A percentile compares a stretch with the other conserved stretches of the same genome.
Evolutionary conservation across 1,140 invertebrate species (phyloP).

Genomic region (Leptopilina clavipes): DNA sequence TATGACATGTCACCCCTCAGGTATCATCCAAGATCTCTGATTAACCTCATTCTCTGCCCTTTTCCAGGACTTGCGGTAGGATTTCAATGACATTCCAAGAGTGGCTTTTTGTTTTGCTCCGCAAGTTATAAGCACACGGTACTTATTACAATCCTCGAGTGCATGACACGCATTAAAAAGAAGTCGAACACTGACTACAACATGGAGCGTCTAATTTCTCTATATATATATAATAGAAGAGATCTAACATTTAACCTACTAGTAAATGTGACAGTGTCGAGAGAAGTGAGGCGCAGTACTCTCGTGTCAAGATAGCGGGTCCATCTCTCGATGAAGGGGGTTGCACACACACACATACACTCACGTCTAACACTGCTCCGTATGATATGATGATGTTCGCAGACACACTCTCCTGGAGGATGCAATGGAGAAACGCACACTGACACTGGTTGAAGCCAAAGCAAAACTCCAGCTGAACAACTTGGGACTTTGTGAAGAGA

Average conservation of each 20-base stretch:
- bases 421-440: slow-evolving; percentile 25
- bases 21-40: background rate
- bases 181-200: slow-evolving; percentile 7
- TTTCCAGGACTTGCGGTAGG: slow-evolving; percentile 10
- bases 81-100: background rate
- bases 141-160: slow-evolving; percentile 5
- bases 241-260: slow-evolving; percentile 30
- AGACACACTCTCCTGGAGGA: background rate
- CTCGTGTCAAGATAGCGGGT: slow-evolving; percentile 41
- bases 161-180: slow-evolving; percentile 21
- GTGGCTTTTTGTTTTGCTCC: background rate
- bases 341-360: slow-evolving; percentile 38
- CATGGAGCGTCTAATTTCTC: slow-evolving; percentile 6
- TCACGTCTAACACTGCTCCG: background rate
- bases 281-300: background rate
- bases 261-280: background rate
- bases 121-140: background rate
- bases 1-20: background rate
- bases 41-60: background rate
- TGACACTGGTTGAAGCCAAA: background rate
- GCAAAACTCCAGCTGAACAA: background rate
- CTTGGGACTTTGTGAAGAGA: background rate
- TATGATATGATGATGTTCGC: background rate
- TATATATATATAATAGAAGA: background rate
- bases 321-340: slow-evolving; percentile 34